These are phyloP conservation scores for Apantesis nais DNA, from an alignment of 2,888 invertebrate genomes.

Conservation along the genomic window DNA sequence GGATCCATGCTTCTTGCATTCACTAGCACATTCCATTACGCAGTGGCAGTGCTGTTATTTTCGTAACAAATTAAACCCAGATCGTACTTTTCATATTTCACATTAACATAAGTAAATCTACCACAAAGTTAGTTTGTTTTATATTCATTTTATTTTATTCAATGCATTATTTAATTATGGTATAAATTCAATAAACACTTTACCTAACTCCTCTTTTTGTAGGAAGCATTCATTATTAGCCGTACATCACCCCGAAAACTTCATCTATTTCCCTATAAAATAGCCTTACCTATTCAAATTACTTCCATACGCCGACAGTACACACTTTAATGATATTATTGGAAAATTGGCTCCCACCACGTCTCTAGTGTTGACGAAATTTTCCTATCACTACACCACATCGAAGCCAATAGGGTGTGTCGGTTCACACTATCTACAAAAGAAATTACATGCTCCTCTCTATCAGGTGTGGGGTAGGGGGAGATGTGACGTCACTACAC, in stretches of 20 bases:
- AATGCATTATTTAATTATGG: not conserved
- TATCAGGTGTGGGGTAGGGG: constrained; percentile 60
- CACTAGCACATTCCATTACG: not conserved
- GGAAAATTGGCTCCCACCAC: constrained; percentile 68
- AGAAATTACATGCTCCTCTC: constrained; percentile 80
- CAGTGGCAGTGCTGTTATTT: not conserved
- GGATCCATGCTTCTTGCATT: too few relatives aligned
- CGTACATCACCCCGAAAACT: not conserved
- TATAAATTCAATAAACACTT: not conserved
- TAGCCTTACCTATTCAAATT: constrained; percentile 44
- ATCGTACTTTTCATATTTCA: too few relatives aligned
- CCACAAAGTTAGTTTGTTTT: too few relatives aligned
- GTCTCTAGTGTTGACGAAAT: constrained; percentile 69
- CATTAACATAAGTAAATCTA: not conserved
- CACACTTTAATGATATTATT: constrained; percentile 72
- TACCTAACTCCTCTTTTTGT: not conserved
- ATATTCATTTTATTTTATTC: not conserved
- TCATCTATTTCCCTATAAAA: constrained; percentile 13
- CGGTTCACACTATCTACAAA: constrained; percentile 80
- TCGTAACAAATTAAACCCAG: not conserved
- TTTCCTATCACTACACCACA: constrained; percentile 68
- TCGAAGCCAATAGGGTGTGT: constrained; percentile 73
- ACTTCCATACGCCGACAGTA: constrained; percentile 49
- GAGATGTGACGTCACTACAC: constrained; percentile 69
- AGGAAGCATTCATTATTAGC: not conserved